Percentiles rank a stretch among this genome's conserved stretches.
Conservation (phyloP, 1,140 invertebrate genomes). For the Manduca sexta region DNA sequence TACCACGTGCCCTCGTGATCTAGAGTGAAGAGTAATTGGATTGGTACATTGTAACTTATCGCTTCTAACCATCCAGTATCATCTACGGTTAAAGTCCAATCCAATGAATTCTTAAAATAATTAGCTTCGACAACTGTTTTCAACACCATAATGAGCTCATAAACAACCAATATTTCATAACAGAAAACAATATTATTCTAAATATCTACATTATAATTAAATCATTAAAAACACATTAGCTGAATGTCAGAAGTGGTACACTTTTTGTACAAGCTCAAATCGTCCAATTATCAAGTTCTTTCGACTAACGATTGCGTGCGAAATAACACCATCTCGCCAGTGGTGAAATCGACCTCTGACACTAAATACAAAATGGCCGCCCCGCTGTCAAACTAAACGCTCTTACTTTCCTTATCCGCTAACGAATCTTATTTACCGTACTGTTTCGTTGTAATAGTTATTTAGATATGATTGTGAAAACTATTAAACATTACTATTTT, state of each 20-base stretch:
- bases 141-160: neutral
- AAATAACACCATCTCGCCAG: slow-evolving; percentile 32
- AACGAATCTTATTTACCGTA: slow-evolving; percentile 29
- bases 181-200: neutral
- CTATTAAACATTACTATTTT: neutral
- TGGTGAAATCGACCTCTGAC: slow-evolving; percentile 56
- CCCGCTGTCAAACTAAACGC: slow-evolving; percentile 43
- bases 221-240: slow-evolving; percentile 1
- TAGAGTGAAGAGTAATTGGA: too few relatives aligned
- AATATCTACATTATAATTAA: neutral
- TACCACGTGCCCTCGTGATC: too few relatives aligned
- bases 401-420: slow-evolving; percentile 43
- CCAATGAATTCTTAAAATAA: too few relatives aligned
- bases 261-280: neutral
- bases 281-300: slow-evolving; percentile 9
- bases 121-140: neutral
- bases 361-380: slow-evolving; percentile 53
- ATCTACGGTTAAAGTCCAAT: too few relatives aligned
- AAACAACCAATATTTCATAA: neutral
- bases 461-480: slow-evolving; percentile 29
- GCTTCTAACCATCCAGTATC: too few relatives aligned
- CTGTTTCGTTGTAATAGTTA: slow-evolving; percentile 14
- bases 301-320: slow-evolving; percentile 40
- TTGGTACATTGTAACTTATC: too few relatives aligned
- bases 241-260: neutral